Conservation (phyloP, 2,888 invertebrate genomes). For the Ariolimax columbianus region DNA sequence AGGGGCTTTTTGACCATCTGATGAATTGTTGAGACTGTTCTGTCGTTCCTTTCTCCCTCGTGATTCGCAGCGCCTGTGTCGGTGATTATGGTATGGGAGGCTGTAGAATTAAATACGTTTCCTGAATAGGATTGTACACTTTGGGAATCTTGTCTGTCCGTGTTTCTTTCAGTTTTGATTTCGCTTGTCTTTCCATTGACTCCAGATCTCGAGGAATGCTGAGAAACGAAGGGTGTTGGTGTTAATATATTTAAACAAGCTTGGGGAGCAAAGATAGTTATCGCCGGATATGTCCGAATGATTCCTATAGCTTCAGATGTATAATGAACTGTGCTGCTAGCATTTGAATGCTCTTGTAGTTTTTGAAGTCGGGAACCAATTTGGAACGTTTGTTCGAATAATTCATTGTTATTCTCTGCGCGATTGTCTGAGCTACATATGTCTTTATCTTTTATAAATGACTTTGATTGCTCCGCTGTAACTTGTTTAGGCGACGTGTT, state of each 20-base stretch:
- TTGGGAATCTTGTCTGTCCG: no score
- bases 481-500: background rate
- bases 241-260: constrained; percentile 32
- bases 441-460: background rate
- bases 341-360: background rate
- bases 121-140: background rate
- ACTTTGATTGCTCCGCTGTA: background rate
- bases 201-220: background rate
- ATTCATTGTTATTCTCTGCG: background rate
- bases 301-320: background rate
- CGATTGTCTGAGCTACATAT: no score
- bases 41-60: background rate
- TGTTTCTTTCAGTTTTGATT: no score
- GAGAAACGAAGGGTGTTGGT: background rate
- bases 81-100: background rate
- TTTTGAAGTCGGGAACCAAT: background rate
- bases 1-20: background rate
- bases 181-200: background rate
- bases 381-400: background rate
- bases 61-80: background rate
- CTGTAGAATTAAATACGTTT: background rate
- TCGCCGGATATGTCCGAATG: background rate
- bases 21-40: background rate
- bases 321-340: background rate
- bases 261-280: constrained; percentile 32